Evolutionary conservation across 2,888 invertebrate species (phyloP).

Genomic region (Elegia similella): DNA sequence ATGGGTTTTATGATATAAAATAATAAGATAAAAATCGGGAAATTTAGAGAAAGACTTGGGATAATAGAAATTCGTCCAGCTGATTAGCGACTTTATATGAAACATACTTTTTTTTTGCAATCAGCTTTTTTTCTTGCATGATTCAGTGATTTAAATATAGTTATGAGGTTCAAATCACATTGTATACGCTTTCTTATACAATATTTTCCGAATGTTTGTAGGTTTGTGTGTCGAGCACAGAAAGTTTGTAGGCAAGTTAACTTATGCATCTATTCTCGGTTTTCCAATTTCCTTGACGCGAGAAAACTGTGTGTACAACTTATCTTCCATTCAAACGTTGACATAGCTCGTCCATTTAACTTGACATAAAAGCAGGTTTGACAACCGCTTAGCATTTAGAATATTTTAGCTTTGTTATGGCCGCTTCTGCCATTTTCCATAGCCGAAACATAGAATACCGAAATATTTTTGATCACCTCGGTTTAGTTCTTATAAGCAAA

Average conservation of each 20-base stretch:
- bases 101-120: no score
- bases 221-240: conserved; percentile 8
- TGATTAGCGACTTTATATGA: no score
- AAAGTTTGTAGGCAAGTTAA: conserved; percentile 10
- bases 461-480: no score
- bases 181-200: neutral
- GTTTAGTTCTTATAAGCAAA: no score
- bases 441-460: no score
- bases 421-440: neutral
- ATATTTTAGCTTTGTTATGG: neutral
- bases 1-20: no score
- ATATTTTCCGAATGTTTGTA: neutral
- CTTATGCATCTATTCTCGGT: conserved; percentile 5
- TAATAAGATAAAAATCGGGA: no score
- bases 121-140: no score
- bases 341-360: neutral
- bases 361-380: neutral
- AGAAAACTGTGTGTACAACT: neutral
- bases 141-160: no score
- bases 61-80: no score
- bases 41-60: no score
- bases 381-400: neutral
- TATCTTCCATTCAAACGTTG: neutral
- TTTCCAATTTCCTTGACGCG: conserved; percentile 6
- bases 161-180: neutral